phyloP scores from a whole-genome alignment of 1,140 invertebrate species.

The Melitaea cinxia region DNA sequence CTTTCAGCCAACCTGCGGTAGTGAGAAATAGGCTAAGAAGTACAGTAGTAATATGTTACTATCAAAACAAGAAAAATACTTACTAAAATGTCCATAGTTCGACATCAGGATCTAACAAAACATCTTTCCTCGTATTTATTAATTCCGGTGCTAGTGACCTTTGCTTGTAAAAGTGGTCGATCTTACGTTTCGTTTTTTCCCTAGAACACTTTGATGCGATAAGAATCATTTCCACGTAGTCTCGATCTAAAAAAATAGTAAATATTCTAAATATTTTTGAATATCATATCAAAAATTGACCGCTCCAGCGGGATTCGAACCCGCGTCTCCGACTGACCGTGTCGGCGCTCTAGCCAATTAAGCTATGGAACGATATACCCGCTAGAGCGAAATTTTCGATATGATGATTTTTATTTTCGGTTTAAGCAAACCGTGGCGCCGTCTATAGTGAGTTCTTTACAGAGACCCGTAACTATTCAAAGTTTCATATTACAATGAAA shows the following conservation, averaged over 20 bases:
- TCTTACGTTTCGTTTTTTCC: conserved; percentile 51
- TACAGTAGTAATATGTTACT: not conserved
- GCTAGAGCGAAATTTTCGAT: no score
- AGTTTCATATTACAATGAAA: no score
- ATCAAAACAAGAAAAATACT: conserved; percentile 30
- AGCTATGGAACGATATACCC: not conserved
- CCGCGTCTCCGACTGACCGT: no score
- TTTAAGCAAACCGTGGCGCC: no score
- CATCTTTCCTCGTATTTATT: conserved; percentile 45
- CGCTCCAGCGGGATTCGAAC: not conserved
- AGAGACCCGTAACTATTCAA: no score
- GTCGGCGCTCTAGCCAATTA: no score
- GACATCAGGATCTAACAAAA: conserved; percentile 34
- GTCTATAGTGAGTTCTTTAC: no score
- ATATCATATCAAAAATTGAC: not conserved
- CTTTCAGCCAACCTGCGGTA: no score
- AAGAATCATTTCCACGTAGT: conserved; percentile 48
- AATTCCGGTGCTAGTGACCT: conserved; percentile 48
- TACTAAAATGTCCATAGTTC: conserved; percentile 52
- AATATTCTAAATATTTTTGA: not conserved
- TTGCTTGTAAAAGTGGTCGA: conserved; percentile 55
- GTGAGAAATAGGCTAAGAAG: no score
- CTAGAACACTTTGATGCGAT: conserved; percentile 51
- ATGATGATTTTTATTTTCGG: no score
- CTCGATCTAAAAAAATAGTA: conserved; percentile 42